These are phyloP conservation scores for Choristoneura rosaceana DNA, from an alignment of 2,888 invertebrate genomes.

Conservation along the genomic window DNA sequence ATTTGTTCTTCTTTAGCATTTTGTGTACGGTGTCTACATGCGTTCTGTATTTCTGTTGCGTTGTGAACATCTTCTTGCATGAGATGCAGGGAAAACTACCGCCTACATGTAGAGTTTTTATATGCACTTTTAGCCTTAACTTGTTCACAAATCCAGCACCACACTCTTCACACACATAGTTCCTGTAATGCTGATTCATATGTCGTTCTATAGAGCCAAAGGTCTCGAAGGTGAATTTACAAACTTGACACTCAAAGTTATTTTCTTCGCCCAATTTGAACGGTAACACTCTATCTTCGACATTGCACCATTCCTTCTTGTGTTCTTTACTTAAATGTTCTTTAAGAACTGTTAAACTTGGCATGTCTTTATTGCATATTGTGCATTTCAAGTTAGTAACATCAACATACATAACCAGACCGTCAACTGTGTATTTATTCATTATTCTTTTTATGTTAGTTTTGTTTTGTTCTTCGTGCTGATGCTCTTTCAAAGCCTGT, in stretches of 20 bases:
- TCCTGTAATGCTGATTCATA: constrained; percentile 76
- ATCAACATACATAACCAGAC: constrained; percentile 38
- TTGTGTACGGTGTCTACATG: constrained; percentile 69
- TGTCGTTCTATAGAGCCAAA: constrained; percentile 75
- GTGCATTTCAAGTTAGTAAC: constrained; percentile 38
- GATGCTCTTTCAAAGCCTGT: constrained; percentile 49
- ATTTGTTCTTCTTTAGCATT: constrained; percentile 66
- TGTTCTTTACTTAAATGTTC: constrained; percentile 31
- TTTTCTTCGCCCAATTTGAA: constrained; percentile 32
- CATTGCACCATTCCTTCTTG: constrained; percentile 28
- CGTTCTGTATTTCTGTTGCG: constrained; percentile 65
- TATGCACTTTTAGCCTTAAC: constrained; percentile 68
- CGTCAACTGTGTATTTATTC: constrained; percentile 22
- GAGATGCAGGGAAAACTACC: constrained; percentile 64
- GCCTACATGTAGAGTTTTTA: constrained; percentile 63
- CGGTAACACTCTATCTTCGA: constrained; percentile 35
- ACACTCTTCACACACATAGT: constrained; percentile 72
- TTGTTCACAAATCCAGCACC: constrained; percentile 73
- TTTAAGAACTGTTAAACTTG: constrained; percentile 18
- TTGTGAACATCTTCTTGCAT: constrained; percentile 66
- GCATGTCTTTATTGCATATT: constrained; percentile 20
- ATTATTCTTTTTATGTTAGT: constrained; percentile 4
- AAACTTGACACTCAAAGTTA: constrained; percentile 32
- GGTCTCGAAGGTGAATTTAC: constrained; percentile 60
- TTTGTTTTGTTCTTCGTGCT: constrained; percentile 28